These are phyloP conservation scores for Theristicus caerulescens DNA, from an alignment of 2,113 vertebrate species.

Conservation along the genomic window DNA sequence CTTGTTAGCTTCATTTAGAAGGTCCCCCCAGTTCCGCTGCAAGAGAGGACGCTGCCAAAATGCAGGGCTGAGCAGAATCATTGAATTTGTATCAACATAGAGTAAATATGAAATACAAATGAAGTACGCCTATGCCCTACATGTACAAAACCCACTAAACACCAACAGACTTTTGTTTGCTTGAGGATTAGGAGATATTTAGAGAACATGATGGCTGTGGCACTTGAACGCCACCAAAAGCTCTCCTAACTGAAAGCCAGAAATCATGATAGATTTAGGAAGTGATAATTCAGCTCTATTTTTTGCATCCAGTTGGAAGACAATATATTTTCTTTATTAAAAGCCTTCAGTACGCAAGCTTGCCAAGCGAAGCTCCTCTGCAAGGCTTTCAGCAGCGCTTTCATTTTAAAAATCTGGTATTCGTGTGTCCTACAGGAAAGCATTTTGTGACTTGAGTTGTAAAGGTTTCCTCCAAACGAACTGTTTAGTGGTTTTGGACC, in stretches of 20 bases:
- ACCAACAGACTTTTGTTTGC: conserved; percentile 11
- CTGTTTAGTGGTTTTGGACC: neutral
- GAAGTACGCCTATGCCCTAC: neutral
- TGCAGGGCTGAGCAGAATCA: neutral
- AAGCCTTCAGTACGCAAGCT: neutral
- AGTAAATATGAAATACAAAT: neutral
- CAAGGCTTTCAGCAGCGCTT: neutral
- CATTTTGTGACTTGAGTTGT: neutral
- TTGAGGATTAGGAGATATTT: conserved; percentile 32
- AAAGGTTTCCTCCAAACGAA: neutral
- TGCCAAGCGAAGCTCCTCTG: conserved; percentile 9
- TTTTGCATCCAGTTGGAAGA: conserved; percentile 17
- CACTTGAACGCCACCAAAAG: conserved; percentile 7
- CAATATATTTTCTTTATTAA: neutral
- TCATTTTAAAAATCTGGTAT: conserved; percentile 29
- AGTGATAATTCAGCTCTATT: conserved; percentile 37
- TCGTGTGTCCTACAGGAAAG: neutral
- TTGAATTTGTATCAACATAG: neutral
- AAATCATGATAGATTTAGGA: conserved; percentile 5
- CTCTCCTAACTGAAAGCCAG: neutral
- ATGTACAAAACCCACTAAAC: neutral
- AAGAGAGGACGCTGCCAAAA: conserved; percentile 44
- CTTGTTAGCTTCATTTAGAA: conserved; percentile 51
- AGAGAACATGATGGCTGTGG: conserved; percentile 1
- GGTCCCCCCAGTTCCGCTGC: conserved; percentile 10